phyloP scores from a whole-genome alignment of 2,797 vertebrate genomes.

The Neosilurus hyrtlii region DNA sequence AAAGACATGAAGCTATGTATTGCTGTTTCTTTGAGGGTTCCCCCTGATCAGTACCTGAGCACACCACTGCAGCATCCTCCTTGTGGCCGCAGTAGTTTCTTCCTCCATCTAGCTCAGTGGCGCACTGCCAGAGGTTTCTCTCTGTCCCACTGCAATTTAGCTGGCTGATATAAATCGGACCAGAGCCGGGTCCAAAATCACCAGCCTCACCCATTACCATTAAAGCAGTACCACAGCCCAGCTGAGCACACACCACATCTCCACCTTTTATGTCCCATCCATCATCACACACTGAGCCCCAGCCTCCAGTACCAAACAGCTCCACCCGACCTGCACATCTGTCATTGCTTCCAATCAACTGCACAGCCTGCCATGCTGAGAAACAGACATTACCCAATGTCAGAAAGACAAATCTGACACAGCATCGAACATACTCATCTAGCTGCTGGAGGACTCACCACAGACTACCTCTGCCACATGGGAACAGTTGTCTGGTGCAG shows the following conservation, averaged over 20 bases:
- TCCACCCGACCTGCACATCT: conserved; percentile 60
- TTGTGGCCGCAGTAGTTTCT: conserved; percentile 58
- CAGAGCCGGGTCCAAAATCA: conserved; percentile 35
- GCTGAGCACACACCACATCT: conserved; percentile 57
- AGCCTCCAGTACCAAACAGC: conserved; percentile 38
- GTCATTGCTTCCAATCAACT: conserved; percentile 44
- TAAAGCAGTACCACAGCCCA: conserved; percentile 51
- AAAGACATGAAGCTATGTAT: background rate
- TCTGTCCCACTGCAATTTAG: conserved; percentile 58
- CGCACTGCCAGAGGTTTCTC: conserved; percentile 53
- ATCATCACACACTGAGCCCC: conserved; percentile 62
- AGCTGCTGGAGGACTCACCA: conserved; percentile 45
- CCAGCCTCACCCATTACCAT: background rate
- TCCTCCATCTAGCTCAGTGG: background rate
- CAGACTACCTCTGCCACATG: conserved; percentile 48
- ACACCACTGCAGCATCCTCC: conserved; percentile 58
- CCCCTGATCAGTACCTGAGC: conserved; percentile 56
- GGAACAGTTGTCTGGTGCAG: conserved; percentile 20
- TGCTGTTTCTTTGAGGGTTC: background rate
- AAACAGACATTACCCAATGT: conserved; percentile 5
- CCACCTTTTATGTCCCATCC: conserved; percentile 50
- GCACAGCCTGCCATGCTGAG: conserved; percentile 46
- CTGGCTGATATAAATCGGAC: conserved; percentile 48
- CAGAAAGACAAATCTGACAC: background rate
- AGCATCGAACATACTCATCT: background rate